A percentile compares a stretch with the other conserved stretches of the same genome.
Evolutionary conservation across 2,113 vertebrate species (phyloP).

Genomic region (Elaphurus davidianus): DNA sequence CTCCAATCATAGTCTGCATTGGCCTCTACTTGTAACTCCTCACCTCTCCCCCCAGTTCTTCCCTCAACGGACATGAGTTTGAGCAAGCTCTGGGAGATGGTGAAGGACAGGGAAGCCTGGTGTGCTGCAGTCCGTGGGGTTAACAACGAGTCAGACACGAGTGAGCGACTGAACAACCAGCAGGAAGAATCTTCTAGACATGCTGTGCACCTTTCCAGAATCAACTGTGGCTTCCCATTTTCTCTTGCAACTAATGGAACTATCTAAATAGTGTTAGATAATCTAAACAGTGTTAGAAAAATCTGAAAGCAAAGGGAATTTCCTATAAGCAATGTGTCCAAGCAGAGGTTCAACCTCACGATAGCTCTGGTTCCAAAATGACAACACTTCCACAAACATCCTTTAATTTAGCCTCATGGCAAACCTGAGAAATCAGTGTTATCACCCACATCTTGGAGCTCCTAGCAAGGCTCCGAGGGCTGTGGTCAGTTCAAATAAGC

Average conservation of each 20-base stretch:
- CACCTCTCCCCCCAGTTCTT: rapidly evolving
- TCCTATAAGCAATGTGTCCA: not conserved
- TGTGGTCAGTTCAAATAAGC: not conserved
- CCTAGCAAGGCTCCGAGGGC: rapidly evolving
- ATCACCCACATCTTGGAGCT: not conserved
- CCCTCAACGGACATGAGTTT: not conserved
- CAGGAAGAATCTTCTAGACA: not conserved
- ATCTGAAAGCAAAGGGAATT: not conserved
- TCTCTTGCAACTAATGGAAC: not conserved
- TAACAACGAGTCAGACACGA: not conserved
- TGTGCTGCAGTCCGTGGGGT: not conserved
- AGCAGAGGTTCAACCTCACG: not conserved
- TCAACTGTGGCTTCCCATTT: not conserved
- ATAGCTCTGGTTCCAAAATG: not conserved
- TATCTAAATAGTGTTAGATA: not conserved
- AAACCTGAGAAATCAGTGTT: not conserved
- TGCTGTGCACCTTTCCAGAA: not conserved
- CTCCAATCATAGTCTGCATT: rapidly evolving
- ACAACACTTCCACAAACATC: not conserved
- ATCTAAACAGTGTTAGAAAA: not conserved
- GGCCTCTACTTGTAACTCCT: not conserved
- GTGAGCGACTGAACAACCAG: not conserved
- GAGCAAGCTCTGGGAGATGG: not conserved
- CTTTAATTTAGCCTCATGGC: not conserved
- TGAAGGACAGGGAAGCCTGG: not conserved